Evolutionary conservation across 2,888 invertebrate species (phyloP).

Genomic region (Ectemnius lituratus): DNA sequence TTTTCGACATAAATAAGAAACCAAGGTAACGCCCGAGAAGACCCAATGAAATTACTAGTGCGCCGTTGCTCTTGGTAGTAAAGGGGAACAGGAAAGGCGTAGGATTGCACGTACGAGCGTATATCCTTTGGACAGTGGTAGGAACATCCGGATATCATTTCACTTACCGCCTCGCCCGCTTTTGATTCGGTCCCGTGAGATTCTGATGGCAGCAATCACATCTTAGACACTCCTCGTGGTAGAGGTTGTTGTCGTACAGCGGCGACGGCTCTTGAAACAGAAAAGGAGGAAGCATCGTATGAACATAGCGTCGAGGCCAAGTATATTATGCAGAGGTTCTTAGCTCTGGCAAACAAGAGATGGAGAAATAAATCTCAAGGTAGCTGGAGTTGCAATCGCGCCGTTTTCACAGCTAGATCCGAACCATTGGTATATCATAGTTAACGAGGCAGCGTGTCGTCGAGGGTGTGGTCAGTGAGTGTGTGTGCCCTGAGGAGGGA

Average conservation of each 20-base stretch:
- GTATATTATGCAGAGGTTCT: no score
- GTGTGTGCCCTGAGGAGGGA: conserved; percentile 15
- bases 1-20: conserved; percentile 24
- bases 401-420: no score
- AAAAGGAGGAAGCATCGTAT: conserved; percentile 19
- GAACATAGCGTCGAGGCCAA: no score
- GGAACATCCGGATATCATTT: background rate
- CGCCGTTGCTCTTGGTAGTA: background rate
- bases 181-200: conserved; percentile 93
- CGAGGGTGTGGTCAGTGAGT: conserved; percentile 51
- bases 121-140: no score
- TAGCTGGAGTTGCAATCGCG: no score
- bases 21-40: conserved; percentile 7
- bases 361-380: no score
- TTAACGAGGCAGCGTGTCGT: conserved; percentile 49
- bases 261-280: conserved; percentile 90
- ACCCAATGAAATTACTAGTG: conserved; percentile 8
- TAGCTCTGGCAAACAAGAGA: no score
- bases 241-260: conserved; percentile 95
- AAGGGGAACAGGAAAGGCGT: no score
- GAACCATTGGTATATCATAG: conserved; percentile 42
- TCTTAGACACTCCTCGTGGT: conserved; percentile 97
- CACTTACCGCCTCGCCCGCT: conserved; percentile 75
- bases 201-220: conserved; percentile 97
- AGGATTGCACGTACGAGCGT: no score